Evolutionary conservation across 2,888 invertebrate species (phyloP), one percentile per base, ranked within the genome.

Genomic region (Lasioglossum villosulum): DNA sequence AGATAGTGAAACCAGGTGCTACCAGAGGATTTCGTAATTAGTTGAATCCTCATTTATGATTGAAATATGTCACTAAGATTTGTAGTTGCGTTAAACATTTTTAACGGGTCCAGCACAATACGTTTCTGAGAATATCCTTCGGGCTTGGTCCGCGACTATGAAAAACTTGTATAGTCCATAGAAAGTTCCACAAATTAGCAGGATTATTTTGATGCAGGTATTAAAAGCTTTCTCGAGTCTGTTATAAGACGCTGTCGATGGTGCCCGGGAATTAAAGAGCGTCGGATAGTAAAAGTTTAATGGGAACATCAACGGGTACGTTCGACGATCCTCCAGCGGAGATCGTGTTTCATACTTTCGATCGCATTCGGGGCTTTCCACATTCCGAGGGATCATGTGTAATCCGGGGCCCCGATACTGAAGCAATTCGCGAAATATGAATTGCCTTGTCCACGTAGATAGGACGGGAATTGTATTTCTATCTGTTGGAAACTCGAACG

Each of bases 401-500:
- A 37, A 68, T 34, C 68, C 68, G 56, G 34, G 68, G 37, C 34
- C 34, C 30, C 48, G 52, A 74, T 56, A 37, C 37, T n/a, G 56
- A 23, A n/a, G 34, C 52, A 74, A 23, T 52, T 74, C n/a, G 74
- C 14, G 52, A 74, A 74, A 37, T 56, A 56, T 37, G 56, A 37
- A 74, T 56, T 74, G 74, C 37, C 37, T 74, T 37, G 70, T 56
- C n/a, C 56, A 16, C 78, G 27, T 39, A 71, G 39, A 37, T 45
- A 10, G 42, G 39, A 37, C 45, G 45, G 68, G 71, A 80, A 83
- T 81, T 72, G 81, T 75, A 81, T 52, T 48, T 42, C 75, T 83
- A 63, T n/a, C 74, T 34, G 63, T 45, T 59, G 63, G 59, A 63
- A 75, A 81, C 81, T 59, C 63, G 48, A 34, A n/a, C 39, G 30